A percentile compares a stretch with the other conserved stretches of the same genome.
These are phyloP conservation scores for Cheilosia scutellata DNA, from an alignment of 2,888 invertebrate genomes.

Conservation along the genomic window DNA sequence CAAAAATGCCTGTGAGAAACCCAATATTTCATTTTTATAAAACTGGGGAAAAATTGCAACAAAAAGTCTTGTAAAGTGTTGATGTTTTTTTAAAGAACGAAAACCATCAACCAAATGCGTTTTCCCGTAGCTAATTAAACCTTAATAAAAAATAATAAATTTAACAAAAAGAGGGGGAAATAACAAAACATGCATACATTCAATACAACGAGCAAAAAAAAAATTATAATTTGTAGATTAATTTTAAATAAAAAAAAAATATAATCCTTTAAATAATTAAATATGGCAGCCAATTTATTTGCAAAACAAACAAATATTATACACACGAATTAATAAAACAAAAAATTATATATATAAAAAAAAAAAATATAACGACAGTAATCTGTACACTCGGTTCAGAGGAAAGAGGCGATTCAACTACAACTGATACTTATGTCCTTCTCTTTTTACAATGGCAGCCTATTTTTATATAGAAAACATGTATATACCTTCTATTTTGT, in stretches of 20 bases:
- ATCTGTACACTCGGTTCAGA: constrained; percentile 69
- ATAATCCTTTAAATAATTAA: neutral
- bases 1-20: too few species aligned
- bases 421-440: constrained; percentile 68
- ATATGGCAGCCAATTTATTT: constrained; percentile 44
- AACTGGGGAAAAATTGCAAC: too few species aligned
- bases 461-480: constrained; percentile 33
- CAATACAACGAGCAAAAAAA: constrained; percentile 8
- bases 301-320: constrained; percentile 38
- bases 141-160: neutral
- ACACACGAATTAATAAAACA: constrained; percentile 20
- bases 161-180: neutral
- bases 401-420: constrained; percentile 67
- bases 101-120: neutral
- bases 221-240: neutral
- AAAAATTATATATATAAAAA: constrained; percentile 8
- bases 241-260: neutral
- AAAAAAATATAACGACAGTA: constrained; percentile 34
- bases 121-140: neutral
- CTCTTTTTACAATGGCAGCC: constrained; percentile 58
- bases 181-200: constrained; percentile 36
- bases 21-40: too few species aligned
- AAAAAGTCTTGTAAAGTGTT: too few species aligned
- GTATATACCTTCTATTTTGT: constrained; percentile 30
- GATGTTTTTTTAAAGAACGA: neutral